phyloP scores from a whole-genome alignment of 1,140 invertebrate species.

The Himalopsyche phryganea region DNA sequence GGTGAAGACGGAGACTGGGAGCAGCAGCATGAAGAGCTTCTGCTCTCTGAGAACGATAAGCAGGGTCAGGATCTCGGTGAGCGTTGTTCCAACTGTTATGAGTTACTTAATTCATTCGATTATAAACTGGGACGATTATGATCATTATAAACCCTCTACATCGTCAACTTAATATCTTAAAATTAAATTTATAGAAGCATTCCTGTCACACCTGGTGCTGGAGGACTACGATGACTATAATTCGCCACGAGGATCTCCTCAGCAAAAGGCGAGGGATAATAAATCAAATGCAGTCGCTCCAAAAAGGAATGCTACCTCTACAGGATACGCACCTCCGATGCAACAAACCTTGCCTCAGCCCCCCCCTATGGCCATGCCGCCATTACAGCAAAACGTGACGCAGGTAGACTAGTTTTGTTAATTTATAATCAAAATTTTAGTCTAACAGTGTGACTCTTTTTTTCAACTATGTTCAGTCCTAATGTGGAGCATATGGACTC shows the following conservation, averaged over 20 bases:
- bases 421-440: slow-evolving; percentile 1
- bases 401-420: background rate
- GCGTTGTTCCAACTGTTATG: no score
- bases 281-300: background rate
- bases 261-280: slow-evolving; percentile 3
- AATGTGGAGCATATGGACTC: no score
- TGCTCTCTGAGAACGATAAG: slow-evolving; percentile 45
- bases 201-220: slow-evolving; percentile 48
- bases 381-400: slow-evolving; percentile 6
- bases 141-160: no score
- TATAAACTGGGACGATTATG: no score
- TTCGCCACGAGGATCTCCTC: background rate
- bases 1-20: slow-evolving; percentile 50
- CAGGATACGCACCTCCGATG: background rate
- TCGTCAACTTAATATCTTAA: no score
- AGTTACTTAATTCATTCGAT: no score
- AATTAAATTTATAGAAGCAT: slow-evolving; percentile 48
- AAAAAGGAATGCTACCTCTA: background rate
- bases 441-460: no score
- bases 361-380: background rate
- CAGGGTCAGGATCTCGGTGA: slow-evolving; percentile 31
- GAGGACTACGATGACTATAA: slow-evolving; percentile 40
- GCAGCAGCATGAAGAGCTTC: slow-evolving; percentile 47
- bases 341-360: background rate
- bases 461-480: no score